Evolutionary conservation across 1,140 invertebrate genomes (phyloP).

Genomic region (Drosophila parvula): DNA sequence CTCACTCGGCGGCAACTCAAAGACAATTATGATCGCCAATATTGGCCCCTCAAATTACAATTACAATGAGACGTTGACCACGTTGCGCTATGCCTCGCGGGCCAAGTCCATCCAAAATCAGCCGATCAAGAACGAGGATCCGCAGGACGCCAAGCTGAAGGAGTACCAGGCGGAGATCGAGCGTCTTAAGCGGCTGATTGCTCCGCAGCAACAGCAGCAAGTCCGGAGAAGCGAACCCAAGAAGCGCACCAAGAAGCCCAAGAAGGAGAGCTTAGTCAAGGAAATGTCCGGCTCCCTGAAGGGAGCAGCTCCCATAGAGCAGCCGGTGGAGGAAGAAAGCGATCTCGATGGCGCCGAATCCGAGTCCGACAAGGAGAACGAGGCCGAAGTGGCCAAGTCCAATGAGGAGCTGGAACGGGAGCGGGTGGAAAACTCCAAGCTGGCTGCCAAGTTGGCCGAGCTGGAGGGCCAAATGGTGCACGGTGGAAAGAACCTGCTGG

Average conservation of each 20-base stretch:
- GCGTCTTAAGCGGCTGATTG: conserved; percentile 86
- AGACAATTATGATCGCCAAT: conserved; percentile 98
- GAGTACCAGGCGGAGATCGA: conserved; percentile 95
- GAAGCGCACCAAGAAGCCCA: conserved; percentile 64
- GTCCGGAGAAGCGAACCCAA: conserved; percentile 62
- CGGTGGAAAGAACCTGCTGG: conserved; percentile 94
- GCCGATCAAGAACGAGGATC: conserved; percentile 97
- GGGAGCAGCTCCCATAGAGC: conserved; percentile 28
- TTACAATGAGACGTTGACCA: conserved; percentile 97
- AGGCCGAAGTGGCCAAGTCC: conserved; percentile 84
- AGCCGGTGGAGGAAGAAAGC: conserved; percentile 85
- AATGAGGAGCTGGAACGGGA: conserved; percentile 84
- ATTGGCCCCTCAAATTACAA: conserved; percentile 98
- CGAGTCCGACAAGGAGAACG: conserved; percentile 85
- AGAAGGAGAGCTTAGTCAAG: conserved; percentile 43
- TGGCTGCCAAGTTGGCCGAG: conserved; percentile 86
- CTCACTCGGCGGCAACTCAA: conserved; percentile 97
- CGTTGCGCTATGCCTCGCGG: conserved; percentile 95
- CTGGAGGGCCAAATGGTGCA: conserved; percentile 95
- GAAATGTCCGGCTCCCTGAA: conserved; percentile 42
- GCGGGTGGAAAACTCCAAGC: conserved; percentile 84
- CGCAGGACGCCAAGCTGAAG: conserved; percentile 94
- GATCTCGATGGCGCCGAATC: conserved; percentile 86
- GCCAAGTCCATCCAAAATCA: conserved; percentile 98
- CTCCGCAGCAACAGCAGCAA: conserved; percentile 83